phyloP scores from a whole-genome alignment of 2,888 invertebrate species.

The Lacanobia oleracea region DNA sequence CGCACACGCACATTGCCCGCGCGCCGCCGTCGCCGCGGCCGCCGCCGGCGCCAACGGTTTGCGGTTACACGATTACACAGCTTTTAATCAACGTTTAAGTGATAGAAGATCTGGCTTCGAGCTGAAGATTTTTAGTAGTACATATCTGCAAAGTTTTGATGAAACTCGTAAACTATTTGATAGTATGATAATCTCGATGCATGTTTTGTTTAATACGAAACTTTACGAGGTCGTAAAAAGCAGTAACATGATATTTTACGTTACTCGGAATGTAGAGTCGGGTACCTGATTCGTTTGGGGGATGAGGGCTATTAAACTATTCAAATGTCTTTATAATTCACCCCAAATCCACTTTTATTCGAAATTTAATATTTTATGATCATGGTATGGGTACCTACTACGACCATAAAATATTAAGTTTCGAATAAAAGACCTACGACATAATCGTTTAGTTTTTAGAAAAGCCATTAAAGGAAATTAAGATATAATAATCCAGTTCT shows the following conservation, averaged over 20 bases:
- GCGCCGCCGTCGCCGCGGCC: conserved; percentile 47
- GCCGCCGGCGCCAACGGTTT: conserved; percentile 74
- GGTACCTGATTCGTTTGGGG: conserved; percentile 62
- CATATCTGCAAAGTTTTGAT: conserved; percentile 12
- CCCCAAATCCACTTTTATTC: conserved; percentile 44
- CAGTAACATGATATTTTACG: conserved; percentile 70
- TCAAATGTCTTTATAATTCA: conserved; percentile 63
- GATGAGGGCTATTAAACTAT: conserved; percentile 63
- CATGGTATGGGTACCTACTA: neutral
- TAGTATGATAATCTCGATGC: conserved; percentile 24
- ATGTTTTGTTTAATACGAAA: conserved; percentile 35
- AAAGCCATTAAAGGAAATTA: neutral
- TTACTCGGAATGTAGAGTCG: conserved; percentile 63
- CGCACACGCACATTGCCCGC: conserved; percentile 62
- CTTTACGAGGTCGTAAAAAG: conserved; percentile 64
- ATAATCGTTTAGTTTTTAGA: neutral
- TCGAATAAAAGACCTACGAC: too few species aligned
- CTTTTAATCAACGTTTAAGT: conserved; percentile 67
- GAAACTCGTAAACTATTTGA: conserved; percentile 30
- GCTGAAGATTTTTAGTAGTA: conserved; percentile 6
- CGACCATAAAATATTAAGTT: too few species aligned
- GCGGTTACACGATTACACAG: conserved; percentile 72
- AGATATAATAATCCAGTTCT: neutral
- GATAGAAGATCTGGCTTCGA: conserved; percentile 41
- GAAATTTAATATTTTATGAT: conserved; percentile 59